These are phyloP conservation scores for Anoplopoma fimbria DNA, from an alignment of 2,113 vertebrate species.

Conservation along the genomic window DNA sequence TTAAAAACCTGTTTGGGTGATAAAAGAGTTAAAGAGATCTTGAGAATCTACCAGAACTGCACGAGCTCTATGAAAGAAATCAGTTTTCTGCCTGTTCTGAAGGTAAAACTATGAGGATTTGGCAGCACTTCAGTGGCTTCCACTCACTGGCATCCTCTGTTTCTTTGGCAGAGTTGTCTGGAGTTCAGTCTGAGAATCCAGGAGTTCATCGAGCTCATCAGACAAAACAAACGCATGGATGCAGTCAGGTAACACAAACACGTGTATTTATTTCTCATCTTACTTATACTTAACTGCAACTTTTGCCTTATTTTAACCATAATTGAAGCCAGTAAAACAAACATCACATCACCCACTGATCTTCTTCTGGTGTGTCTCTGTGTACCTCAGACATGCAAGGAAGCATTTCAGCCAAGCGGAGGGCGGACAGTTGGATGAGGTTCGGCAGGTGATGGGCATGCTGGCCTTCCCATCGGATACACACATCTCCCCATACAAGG, in stretches of 20 bases:
- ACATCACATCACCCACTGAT: background rate
- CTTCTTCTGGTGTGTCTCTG: conserved; percentile 14
- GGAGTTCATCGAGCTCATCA: conserved; percentile 99
- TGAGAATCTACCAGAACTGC: background rate
- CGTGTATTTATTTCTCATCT: background rate
- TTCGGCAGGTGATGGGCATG: conserved; percentile 99
- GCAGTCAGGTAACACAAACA: conserved; percentile 89
- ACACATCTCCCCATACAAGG: conserved; percentile 99
- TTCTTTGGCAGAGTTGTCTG: conserved; percentile 91
- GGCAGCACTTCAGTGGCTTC: background rate
- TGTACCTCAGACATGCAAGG: conserved; percentile 91
- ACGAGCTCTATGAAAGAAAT: conserved; percentile 1
- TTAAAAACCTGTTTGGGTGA: background rate
- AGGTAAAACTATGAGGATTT: background rate
- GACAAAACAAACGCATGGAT: conserved; percentile 99
- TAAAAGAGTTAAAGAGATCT: background rate
- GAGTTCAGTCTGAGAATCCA: conserved; percentile 99
- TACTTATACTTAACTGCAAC: background rate
- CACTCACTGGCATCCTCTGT: background rate
- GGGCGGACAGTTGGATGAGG: conserved; percentile 97
- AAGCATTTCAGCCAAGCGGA: conserved; percentile 99
- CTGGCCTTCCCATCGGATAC: conserved; percentile 98
- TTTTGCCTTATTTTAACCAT: background rate
- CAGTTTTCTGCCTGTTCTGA: background rate
- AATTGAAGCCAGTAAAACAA: background rate